phyloP scores from a whole-genome alignment of 1,140 invertebrate genomes.

The Meloidogyne exigua region DNA sequence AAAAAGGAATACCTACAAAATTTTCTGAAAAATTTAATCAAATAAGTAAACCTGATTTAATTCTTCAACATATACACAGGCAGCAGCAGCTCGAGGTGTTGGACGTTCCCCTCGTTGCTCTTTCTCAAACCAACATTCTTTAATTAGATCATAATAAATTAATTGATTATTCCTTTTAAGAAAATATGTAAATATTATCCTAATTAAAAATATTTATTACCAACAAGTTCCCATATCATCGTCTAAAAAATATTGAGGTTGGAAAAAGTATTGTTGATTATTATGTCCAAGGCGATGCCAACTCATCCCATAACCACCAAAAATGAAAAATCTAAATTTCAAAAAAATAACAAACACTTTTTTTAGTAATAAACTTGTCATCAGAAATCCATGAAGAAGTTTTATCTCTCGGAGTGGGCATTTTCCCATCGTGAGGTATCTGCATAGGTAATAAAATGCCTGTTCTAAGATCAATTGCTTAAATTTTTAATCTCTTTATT shows the following conservation, averaged over 20 bases:
- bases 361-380: constrained; percentile 13
- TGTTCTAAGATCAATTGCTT: constrained; percentile 22
- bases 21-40: neutral
- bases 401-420: constrained; percentile 23
- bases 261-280: constrained; percentile 24
- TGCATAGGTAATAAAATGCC: constrained; percentile 3
- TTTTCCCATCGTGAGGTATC: constrained; percentile 1
- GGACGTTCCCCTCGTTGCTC: constrained; percentile 12
- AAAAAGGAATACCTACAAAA: constrained; percentile 15
- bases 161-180: constrained; percentile 20
- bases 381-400: constrained; percentile 18
- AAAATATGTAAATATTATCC: neutral
- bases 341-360: neutral
- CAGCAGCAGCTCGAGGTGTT: constrained; percentile 19
- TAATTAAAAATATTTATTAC: neutral
- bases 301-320: constrained; percentile 29
- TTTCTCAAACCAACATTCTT: constrained; percentile 14
- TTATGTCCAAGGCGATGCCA: constrained; percentile 24
- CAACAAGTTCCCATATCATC: constrained; percentile 30
- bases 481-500: neutral
- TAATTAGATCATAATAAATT: constrained; percentile 13
- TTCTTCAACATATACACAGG: neutral
- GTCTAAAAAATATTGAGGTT: constrained; percentile 20
- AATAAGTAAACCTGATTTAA: constrained; percentile 8
- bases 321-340: constrained; percentile 16